These are phyloP conservation scores for Ptilodon capucinus DNA, from an alignment of 2,888 invertebrate species.

Conservation along the genomic window DNA sequence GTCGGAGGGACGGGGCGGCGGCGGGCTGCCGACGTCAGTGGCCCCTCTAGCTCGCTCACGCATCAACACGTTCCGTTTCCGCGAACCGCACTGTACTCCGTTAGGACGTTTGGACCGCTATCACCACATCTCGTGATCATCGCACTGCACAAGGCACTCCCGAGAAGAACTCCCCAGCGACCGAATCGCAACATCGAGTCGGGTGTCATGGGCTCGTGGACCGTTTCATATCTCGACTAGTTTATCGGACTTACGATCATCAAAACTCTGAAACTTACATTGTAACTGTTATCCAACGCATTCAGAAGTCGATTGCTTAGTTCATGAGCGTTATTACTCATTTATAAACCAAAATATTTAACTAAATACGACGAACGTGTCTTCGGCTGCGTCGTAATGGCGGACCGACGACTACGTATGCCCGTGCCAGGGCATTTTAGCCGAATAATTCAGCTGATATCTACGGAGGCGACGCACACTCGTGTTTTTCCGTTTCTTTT, in stretches of 20 bases:
- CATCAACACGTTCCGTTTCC: conserved; percentile 65
- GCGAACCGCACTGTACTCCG: conserved; percentile 49
- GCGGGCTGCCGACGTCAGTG: conserved; percentile 78
- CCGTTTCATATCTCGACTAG: conserved; percentile 73
- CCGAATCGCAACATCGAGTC: conserved; percentile 72
- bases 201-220: conserved; percentile 80
- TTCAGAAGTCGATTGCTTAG: conserved; percentile 97
- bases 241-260: conserved; percentile 67
- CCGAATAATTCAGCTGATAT: conserved; percentile 84
- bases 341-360: conserved; percentile 86
- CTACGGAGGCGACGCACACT: conserved; percentile 80
- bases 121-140: conserved; percentile 45
- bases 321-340: conserved; percentile 93
- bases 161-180: conserved; percentile 65
- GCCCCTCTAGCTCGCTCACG: conserved; percentile 70
- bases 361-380: conserved; percentile 84
- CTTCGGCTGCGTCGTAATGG: conserved; percentile 83
- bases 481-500: conserved; percentile 83
- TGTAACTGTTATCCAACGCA: conserved; percentile 98
- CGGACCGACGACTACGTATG: conserved; percentile 84
- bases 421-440: conserved; percentile 84
- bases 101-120: conserved; percentile 41
- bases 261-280: conserved; percentile 91
- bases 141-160: conserved; percentile 47
- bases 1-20: conserved; percentile 74